Base-by-base conservation (phyloP, 2,888 invertebrate genomes). In the Standfussiana lucernea region DNA sequence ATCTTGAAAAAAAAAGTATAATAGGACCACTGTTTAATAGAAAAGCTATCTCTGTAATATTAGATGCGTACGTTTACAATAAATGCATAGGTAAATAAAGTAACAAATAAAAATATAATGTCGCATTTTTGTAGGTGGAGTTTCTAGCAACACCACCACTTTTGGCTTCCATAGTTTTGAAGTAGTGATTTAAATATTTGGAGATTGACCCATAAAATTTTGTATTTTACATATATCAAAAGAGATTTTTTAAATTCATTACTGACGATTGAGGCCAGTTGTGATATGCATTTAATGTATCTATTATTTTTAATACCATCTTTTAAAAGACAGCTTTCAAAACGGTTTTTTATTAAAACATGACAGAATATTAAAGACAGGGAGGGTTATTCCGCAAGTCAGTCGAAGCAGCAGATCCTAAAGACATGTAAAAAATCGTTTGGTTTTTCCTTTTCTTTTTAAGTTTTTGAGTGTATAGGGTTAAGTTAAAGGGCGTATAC, bases 131-230 rank as follows among this genome's bases (percentile, higher is more conserved):
- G 92, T 92, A 90, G 94, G 89, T 92, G 93, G 86, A 81, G 92
- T 92, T 89, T 93, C 73, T 87, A 92, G 93, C 89, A 90, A 89
- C 90, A 87, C 92, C 92, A 91, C 93, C 93, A 92, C 85, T 93
- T 94, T 95, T 95, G 96, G 96, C 96, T 96, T 96, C 96, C 96
- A 96, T 96, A 96, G 95, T 91, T 94, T 95, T 92, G 94, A 91
- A 67, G 94, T 95, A 95, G 94, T 84, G 81, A 88, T 86, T 89
- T 83, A 81, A 89, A 89, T 84, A 89, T 90, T 89, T 80, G 84
- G 74, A 85, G 65, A 82, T 71, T 80, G 81, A 89, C 83, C 85
- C 82, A 85, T 88, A 84, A 90, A 91, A 90, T 94, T 95, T 95
- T 96, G 92, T 95, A 95, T 93, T 94, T 93, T 93, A 94, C 90